These are phyloP conservation scores for Pelecanus crispus DNA, from an alignment of 2,113 vertebrate species.

Conservation along the genomic window DNA sequence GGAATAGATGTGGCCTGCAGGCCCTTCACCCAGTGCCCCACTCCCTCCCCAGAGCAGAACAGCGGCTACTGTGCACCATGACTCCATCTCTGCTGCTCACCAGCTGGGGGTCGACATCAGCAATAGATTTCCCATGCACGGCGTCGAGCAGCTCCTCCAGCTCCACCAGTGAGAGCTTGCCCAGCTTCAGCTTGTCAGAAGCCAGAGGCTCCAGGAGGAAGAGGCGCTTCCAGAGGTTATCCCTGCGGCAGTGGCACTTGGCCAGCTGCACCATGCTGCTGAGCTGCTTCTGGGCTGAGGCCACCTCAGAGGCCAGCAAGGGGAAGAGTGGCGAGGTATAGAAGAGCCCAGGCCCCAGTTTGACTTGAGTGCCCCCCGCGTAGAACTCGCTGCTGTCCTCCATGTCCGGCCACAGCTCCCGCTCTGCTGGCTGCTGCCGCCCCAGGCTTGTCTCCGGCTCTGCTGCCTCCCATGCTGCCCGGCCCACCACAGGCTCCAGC, in stretches of 20 bases:
- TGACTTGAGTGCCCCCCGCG: conserved; percentile 17
- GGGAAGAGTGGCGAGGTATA: conserved; percentile 85
- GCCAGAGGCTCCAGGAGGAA: conserved; percentile 92
- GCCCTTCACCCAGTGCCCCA: background rate
- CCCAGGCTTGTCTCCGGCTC: conserved; percentile 9
- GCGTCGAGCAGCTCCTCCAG: conserved; percentile 93
- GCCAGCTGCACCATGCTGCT: conserved; percentile 89
- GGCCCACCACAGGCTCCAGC: conserved; percentile 64
- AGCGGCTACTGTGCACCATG: background rate
- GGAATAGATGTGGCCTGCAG: background rate
- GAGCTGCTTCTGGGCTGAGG: conserved; percentile 83
- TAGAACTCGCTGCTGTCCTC: conserved; percentile 73
- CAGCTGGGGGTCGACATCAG: conserved; percentile 93
- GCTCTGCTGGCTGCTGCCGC: conserved; percentile 38
- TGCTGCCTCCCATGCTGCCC: conserved; percentile 41
- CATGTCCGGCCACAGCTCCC: conserved; percentile 78
- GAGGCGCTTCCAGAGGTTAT: conserved; percentile 95
- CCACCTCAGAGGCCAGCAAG: conserved; percentile 86
- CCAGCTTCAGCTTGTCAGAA: conserved; percentile 89
- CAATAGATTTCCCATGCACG: conserved; percentile 89
- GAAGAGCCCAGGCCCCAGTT: conserved; percentile 70
- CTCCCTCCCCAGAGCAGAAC: background rate
- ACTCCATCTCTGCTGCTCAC: conserved; percentile 67
- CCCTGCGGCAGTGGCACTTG: conserved; percentile 94
- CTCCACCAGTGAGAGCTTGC: conserved; percentile 86